Percentiles rank a stretch among this genome's conserved stretches.
Evolutionary conservation across 2,113 vertebrate species (phyloP).

Genomic region (Micromys minutus): DNA sequence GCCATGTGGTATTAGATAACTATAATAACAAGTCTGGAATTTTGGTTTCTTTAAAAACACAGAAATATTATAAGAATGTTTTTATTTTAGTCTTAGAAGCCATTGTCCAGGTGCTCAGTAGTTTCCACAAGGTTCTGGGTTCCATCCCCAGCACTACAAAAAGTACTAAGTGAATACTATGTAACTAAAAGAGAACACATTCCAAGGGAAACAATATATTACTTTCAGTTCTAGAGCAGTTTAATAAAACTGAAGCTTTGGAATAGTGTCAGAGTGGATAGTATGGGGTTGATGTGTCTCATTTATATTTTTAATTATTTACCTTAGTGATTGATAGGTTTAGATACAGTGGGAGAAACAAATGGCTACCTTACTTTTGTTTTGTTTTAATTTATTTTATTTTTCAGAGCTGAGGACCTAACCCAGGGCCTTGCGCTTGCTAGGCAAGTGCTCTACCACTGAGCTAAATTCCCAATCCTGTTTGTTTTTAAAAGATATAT

Average conservation of each 20-base stretch:
- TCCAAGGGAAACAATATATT: not conserved
- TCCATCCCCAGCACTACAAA: not conserved
- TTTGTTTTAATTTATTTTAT: no score
- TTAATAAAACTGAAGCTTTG: not conserved
- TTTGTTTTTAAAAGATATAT: not conserved
- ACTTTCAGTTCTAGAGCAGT: not conserved
- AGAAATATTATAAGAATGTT: no score
- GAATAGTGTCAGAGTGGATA: not conserved
- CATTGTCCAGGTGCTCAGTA: not conserved
- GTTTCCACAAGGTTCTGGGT: not conserved
- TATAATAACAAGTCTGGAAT: no score
- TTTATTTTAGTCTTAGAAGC: no score
- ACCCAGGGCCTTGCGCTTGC: no score
- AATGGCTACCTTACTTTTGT: not conserved
- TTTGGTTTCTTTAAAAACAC: no score
- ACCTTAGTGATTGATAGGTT: not conserved
- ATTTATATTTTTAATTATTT: slow-evolving; percentile 2
- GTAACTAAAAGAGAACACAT: not conserved
- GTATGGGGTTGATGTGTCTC: not conserved
- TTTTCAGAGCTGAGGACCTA: no score
- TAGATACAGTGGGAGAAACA: not conserved
- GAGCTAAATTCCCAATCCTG: no score
- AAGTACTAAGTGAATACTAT: not conserved
- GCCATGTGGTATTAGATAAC: no score
- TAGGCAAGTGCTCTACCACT: no score